Base-by-base conservation (phyloP, 2,888 invertebrate genomes). In the Leptopilina drosophilae region DNA sequence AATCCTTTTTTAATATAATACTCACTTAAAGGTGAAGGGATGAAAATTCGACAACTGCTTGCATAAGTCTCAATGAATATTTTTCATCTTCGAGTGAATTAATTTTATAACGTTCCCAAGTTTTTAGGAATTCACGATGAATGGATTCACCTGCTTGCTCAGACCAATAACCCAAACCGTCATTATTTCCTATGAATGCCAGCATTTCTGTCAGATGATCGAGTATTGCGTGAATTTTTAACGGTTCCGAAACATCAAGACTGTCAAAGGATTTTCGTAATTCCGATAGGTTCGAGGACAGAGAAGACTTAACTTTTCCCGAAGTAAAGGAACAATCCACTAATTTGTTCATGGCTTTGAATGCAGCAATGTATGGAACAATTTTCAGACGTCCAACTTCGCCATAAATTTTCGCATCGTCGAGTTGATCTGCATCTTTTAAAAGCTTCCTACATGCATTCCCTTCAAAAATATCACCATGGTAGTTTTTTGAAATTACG, bases 391-490 rank as follows among this genome's bases (percentile, higher is more conserved):
- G n/a, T 64, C 64, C 64, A 64, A 64, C 33, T 64, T 64, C 64
- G n/a, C 15, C n/a, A 64, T 64, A 64, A 14, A 64, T 64, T 64
- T 64, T 64, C 1, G 64, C n/a, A 64, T 64, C 33, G 9, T 64
- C 64, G 64, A 64, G 64, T 14, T 64, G 9, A 26, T 64, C 64
- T 64, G 4, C 9, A 0, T 64, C 64, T 64, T 64, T 64, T 1
- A 64, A 26, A 64, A 26, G 64, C 64, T 64, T 64, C n/a, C 64
- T 64, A 64, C 64, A 64, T 64, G 64, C 33, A 64, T 64, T 64
- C 4, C 26, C 26, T 26, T 26, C 26, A 0, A 26, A 26, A 0
- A 26, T 0, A 0, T 26, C 26, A 26, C 26, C 64, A 26, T 64
- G 64, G 1, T 64, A 64, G n/a, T 64, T 64, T 64, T 64, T 64